Base-by-base conservation (phyloP, 1,140 invertebrate genomes). In the Zaprionus africanus region DNA sequence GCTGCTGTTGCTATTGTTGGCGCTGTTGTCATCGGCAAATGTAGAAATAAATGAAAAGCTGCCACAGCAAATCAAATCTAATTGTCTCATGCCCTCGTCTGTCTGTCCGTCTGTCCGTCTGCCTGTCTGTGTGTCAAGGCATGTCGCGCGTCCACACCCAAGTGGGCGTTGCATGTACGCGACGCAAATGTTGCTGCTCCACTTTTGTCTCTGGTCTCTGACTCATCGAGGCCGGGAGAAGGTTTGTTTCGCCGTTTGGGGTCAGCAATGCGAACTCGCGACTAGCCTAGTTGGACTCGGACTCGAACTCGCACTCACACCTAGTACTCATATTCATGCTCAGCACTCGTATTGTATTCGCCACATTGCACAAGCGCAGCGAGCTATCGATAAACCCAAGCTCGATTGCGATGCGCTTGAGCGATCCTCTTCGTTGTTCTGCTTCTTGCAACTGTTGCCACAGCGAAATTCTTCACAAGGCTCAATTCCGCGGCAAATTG, bases 1-100 rank as follows among this genome's bases (percentile, higher is more conserved):
- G 9, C 3, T 34, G 31, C 2, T 34, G 7, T 34, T 38, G 15
- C 28, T 34, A 57, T 15, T 70, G 53, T 60, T 11, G 59, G 24
- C 60, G 46, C 54, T 79, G 63, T 59, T 86, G 83, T 86, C 82
- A 87, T 72, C 79, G 49, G 54, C 43, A 59, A 54, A 68, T 54
- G 60, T 62, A 73, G 2, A 22, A 22, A 22, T 22, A 22, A 83
- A 83, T 84, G 81, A 80, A 83, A 80, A 70, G 76, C 81, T 80
- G 81, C 76, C 72, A 84, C 46, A 80, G 77, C 81, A 77, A 83
- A 83, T 83, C 81, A 82, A 72, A 84, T 70, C 78, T 63, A 73
- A 79, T 81, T 73, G 68, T 83, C 63, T 46, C 13, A 24, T 22
- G 17, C 26, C n/a, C 6, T 15, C 31, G 34, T 49, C 15, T 51